Percentiles rank a stretch among this genome's conserved stretches.
Evolutionary conservation across 2,797 vertebrate species (phyloP).

Genomic region (Gambelia wislizenii): DNA sequence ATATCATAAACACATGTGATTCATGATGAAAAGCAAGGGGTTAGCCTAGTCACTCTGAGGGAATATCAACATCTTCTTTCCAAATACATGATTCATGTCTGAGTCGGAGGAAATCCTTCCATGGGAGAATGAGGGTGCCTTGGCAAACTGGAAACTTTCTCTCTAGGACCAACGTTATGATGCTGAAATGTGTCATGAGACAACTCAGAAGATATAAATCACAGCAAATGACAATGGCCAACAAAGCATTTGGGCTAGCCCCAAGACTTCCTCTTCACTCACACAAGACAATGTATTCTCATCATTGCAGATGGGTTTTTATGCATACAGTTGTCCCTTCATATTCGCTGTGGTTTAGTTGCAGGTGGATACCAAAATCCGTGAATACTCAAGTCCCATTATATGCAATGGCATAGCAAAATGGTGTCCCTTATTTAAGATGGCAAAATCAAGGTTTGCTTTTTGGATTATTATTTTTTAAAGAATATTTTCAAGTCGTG

Average conservation of each 20-base stretch:
- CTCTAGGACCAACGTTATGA: slow-evolving; percentile 57
- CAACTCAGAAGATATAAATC: slow-evolving; percentile 73
- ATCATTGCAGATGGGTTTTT: slow-evolving; percentile 54
- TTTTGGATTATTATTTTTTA: too few relatives aligned
- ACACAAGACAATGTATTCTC: slow-evolving; percentile 42
- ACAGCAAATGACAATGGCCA: slow-evolving; percentile 74
- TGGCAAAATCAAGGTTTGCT: too few relatives aligned
- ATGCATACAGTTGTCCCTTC: too few relatives aligned
- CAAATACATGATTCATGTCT: slow-evolving; percentile 77
- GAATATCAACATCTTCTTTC: slow-evolving; percentile 72
- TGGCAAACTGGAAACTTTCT: slow-evolving; percentile 72
- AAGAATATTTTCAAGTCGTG: too few relatives aligned
- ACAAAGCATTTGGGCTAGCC: slow-evolving; percentile 60
- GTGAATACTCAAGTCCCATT: too few relatives aligned
- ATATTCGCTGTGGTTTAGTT: too few relatives aligned
- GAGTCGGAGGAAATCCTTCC: slow-evolving; percentile 78
- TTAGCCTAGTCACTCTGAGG: slow-evolving; percentile 66
- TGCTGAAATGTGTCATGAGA: slow-evolving; percentile 73
- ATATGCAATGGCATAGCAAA: too few relatives aligned
- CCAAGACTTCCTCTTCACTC: slow-evolving; percentile 52
- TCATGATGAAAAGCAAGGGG: slow-evolving; percentile 69
- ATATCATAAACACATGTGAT: slow-evolving; percentile 65
- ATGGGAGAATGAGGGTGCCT: slow-evolving; percentile 64
- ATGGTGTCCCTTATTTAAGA: too few relatives aligned
- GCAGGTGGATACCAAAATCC: too few relatives aligned